Evolutionary conservation across 2,888 invertebrate species (phyloP).

Genomic region (Allygus modestus): DNA sequence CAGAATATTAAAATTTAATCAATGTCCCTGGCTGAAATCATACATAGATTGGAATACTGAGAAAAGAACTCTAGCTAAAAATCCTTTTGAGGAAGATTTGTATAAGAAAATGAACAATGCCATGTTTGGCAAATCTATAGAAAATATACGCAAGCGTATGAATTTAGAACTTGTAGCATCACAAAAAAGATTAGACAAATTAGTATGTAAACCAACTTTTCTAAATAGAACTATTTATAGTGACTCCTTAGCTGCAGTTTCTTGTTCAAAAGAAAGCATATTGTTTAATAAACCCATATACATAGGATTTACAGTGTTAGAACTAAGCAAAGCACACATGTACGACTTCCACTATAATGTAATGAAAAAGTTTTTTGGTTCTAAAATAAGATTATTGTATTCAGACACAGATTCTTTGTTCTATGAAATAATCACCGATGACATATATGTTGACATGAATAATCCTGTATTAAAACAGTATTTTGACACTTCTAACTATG

Average conservation of each 20-base stretch:
- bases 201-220: no score
- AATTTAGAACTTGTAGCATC: no score
- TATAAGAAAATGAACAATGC: no score
- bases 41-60: no score
- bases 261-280: conserved; percentile 61
- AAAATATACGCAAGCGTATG: no score
- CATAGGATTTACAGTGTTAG: conserved; percentile 62
- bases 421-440: neutral
- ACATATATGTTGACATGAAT: neutral
- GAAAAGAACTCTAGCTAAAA: no score
- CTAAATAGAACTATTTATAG: no score
- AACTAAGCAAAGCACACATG: conserved; percentile 61
- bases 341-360: conserved; percentile 62
- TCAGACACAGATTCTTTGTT: conserved; percentile 8
- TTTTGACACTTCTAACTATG: conserved; percentile 1
- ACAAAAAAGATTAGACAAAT: no score
- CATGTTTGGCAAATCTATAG: no score
- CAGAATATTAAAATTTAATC: no score
- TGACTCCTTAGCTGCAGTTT: conserved; percentile 67
- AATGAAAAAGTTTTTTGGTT: conserved; percentile 26
- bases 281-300: conserved; percentile 66
- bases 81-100: no score
- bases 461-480: neutral
- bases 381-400: conserved; percentile 8
- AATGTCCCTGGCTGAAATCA: no score